Evolutionary conservation across 1,140 invertebrate species (phyloP).

Genomic region (Dendroctonus valens): DNA sequence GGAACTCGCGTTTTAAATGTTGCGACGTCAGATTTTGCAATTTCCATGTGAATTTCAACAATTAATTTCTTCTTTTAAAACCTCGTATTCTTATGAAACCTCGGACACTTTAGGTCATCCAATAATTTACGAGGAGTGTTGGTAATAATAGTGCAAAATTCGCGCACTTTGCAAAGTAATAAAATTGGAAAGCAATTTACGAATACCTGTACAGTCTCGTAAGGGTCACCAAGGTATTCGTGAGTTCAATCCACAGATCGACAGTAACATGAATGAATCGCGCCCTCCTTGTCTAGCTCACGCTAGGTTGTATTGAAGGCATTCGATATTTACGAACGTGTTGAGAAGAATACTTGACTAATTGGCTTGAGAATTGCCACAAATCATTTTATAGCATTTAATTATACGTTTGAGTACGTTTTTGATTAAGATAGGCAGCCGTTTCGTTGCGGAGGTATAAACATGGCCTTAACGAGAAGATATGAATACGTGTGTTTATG

Average conservation of each 20-base stretch:
- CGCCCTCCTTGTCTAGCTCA: neutral
- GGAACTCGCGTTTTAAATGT: too few species aligned
- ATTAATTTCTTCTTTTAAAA: too few species aligned
- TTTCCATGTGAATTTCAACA: too few species aligned
- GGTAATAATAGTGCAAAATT: too few species aligned
- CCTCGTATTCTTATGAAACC: too few species aligned
- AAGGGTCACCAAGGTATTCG: conserved; percentile 19
- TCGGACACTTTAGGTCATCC: too few species aligned
- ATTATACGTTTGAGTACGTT: conserved; percentile 22
- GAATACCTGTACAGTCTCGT: conserved; percentile 3
- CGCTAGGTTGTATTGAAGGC: neutral
- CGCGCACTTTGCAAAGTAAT: neutral
- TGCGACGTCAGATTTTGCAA: too few species aligned
- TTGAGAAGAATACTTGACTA: conserved; percentile 14
- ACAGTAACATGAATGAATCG: neutral
- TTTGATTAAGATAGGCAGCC: conserved; percentile 22
- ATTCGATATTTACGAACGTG: neutral
- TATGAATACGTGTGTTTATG: conserved; percentile 4
- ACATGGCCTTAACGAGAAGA: conserved; percentile 12
- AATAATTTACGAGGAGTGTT: too few species aligned
- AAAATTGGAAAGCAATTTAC: conserved; percentile 13
- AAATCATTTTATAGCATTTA: conserved; percentile 28
- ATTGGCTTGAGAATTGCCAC: conserved; percentile 23
- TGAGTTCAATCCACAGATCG: conserved; percentile 7
- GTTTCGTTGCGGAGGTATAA: conserved; percentile 8